Evolutionary conservation across 2,797 vertebrate species (phyloP), one percentile per base, ranked within the genome.

Genomic region (Chelon labrosus): DNA sequence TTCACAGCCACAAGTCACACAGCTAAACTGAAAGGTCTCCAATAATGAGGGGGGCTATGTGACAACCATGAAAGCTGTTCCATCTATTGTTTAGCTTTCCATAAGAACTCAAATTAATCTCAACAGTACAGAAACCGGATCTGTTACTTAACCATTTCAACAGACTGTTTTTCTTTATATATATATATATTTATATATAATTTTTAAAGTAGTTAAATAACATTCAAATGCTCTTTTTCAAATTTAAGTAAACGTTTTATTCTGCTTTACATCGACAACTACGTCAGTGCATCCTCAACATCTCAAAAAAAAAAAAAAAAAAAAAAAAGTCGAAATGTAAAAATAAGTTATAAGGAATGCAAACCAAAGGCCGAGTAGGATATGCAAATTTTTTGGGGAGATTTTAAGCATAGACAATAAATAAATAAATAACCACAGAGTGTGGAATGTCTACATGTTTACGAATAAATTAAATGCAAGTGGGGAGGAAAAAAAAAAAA

Each of bases 341-440:
- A 91, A 87, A 80, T 91, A 93, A 84, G 86, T 85, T 88, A 92
- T 90, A 95, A 31, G 90, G 95, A 96, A 97, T 96, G 95, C 94
- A 93, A 92, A 93, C 86, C 83, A 90, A 93, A 93, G 88, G 88
- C 89, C 88, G 87, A 83, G 83, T 89, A 85, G 91, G 70, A 90
- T 91, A 93, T 91, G 91, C 84, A 53, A 53, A 82, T 86, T 89
- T 90, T 86, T 35, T 31, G 57, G 73, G 78, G 80, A 73, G 80
- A 85, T 86, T 93, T 94, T 93, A 95, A 91, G 94, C 92, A 96
- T 93, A 85, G 83, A 94, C 96, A 98, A 96, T 98, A 97, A 96
- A 96, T 95, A 94, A 98, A 99, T 99, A 99, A 98, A 98, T 98
- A 98, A 91, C 95, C 96, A 96, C 96, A 91, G 93, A 80, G 75